Base-by-base conservation (phyloP, 92 coral and sea anemone genomes). In the Porites lobata region DNA sequence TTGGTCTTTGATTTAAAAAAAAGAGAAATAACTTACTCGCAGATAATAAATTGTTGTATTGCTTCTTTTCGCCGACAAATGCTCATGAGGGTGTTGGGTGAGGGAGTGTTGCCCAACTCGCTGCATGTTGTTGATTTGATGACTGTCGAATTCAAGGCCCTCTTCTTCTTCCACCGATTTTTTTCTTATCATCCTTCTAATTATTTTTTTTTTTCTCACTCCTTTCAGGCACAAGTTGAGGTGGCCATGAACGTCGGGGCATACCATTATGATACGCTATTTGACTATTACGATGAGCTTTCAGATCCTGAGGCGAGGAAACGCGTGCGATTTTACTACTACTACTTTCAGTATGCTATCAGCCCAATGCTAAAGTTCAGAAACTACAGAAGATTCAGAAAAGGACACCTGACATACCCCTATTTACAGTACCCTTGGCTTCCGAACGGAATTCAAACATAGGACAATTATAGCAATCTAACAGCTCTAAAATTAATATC, bases 211-310 rank as follows among this genome's bases (percentile, higher is more conserved):
- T 26, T 57, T 58, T 68, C 56, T 62, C 47, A 18, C 32, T 50
- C 21, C 22, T 21, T 50, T 18, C 47, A 91, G 94, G 83, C 81
- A 6, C 94, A 91, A 65, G 52, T 79, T 59, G 89, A 72, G 58
- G 89, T 91, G 13, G 79, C 94, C 14, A 91, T 88, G 94, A 91
- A 86, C 57, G 75, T 91, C 2, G 94, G 89, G 11, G 71, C 82
- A 6, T 89, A 87, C 65, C 94, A 89, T 67, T 83, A 76, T 50
- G 94, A 91, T 54, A 78, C 78, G 17, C 54, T 91, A n/a, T 86
- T 91, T 24, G 94, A 91, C 69, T 91, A 91, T 73, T 62, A 20
- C 19, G 47, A 51, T 13, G 19, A 84, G 20, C 72, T 84, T 7
- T 19, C 69, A 12, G 57, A 84, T 62, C 72, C 72, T 19, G 43